Percentiles rank a stretch among this genome's conserved stretches.
These are phyloP conservation scores for Botia kubotai DNA, from an alignment of 2,797 vertebrate genomes.

Conservation along the genomic window DNA sequence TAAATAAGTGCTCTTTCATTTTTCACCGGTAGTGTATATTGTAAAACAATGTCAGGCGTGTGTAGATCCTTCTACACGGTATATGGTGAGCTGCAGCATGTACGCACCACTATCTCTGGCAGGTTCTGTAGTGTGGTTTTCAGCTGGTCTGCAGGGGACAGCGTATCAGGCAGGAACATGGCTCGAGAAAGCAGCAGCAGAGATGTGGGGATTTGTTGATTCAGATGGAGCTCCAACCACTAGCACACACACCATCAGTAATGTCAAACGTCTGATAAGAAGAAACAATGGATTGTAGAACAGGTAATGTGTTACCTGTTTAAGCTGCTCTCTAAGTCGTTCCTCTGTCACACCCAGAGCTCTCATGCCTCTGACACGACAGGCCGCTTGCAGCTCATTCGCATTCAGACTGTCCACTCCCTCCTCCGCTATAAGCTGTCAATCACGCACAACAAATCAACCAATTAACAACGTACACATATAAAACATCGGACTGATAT, in stretches of 20 bases:
- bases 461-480: not conserved
- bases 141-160: constrained; percentile 96
- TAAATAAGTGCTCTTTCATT: not conserved
- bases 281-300: not conserved
- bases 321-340: constrained; percentile 83
- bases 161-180: constrained; percentile 96
- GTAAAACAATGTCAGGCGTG: not conserved
- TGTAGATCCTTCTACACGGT: not conserved
- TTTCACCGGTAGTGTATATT: not conserved
- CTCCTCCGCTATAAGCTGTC: constrained; percentile 93
- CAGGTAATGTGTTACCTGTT: too few relatives aligned
- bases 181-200: constrained; percentile 94
- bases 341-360: constrained; percentile 95
- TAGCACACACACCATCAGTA: constrained; percentile 59
- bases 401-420: constrained; percentile 90
- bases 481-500: not conserved
- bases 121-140: constrained; percentile 94
- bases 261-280: not conserved
- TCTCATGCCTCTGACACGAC: constrained; percentile 94
- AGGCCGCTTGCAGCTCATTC: constrained; percentile 93
- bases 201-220: constrained; percentile 96
- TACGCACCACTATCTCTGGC: constrained; percentile 79
- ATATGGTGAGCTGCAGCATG: not conserved
- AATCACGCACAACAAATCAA: constrained; percentile 27
- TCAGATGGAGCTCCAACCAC: constrained; percentile 97